Base-by-base conservation (phyloP, 2,888 invertebrate species). In the Amblyjoppa proteus region DNA sequence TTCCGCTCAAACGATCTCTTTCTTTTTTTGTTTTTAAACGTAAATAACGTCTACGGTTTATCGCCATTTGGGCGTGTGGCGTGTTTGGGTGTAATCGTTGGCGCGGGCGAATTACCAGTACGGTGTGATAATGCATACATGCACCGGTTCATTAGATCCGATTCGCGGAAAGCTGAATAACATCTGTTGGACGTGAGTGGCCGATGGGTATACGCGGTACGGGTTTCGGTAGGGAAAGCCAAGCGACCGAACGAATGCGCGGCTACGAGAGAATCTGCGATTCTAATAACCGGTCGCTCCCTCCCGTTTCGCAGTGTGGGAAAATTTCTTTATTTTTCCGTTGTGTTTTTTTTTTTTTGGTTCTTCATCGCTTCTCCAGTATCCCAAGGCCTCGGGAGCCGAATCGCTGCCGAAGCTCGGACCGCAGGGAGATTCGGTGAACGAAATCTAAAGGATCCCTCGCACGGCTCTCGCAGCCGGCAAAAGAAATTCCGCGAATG, bases 231-330 rank as follows among this genome's bases (percentile, higher is more conserved):
- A 31, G 64, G 28, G n/a, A 31, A 49, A 61, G 69, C 56, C 41
- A 25, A 9, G 28, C 58, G 71, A 64, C 28, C 31, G 34, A 69
- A 41, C 68, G 71, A 64, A 64, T 58, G 71, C 70, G 41, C 41
- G 41, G 41, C 9, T 6, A 28, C 45, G 28, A 16, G 38, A 34
- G 53, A 45, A 75, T 49, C 28, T 38, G 70, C 70, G 45, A 73
- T 84, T 84, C 41, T 73, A 73, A 84, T 77, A 84, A 81, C 84
- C 76, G 84, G 76, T 74, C 71, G 38, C 41, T 53, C 41, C 45
- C 31, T 66, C 38, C 38, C 66, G 53, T 64, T 71, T 76, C 20
- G 20, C 13, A n/a, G 68, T 49, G 76, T 77, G 71, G 61, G 58
- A 20, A 68, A 68, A 49, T 64, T 71, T 51, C 66, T 68, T 66